Conservation (phyloP, 2,113 vertebrate species). For the Electrona antarctica region DNA sequence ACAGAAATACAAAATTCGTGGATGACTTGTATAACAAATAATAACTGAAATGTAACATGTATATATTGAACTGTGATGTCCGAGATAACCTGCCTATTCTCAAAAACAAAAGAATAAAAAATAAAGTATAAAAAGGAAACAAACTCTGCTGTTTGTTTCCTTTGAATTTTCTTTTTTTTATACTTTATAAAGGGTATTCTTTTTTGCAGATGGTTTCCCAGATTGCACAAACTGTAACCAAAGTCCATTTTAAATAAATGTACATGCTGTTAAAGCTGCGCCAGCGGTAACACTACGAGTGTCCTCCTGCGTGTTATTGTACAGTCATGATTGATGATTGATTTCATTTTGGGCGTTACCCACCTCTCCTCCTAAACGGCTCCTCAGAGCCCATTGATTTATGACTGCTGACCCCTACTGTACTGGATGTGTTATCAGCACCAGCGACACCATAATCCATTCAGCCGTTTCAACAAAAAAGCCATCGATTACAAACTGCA, state of each 20-base stretch:
- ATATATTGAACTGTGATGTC: too few relatives aligned
- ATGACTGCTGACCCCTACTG: constrained; percentile 26
- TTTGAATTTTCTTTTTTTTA: too few relatives aligned
- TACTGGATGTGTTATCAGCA: constrained; percentile 18
- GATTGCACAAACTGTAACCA: too few relatives aligned
- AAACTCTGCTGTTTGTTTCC: too few relatives aligned
- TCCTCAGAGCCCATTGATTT: constrained; percentile 40
- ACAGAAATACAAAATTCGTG: too few relatives aligned
- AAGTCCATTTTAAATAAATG: not conserved
- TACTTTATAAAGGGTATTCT: too few relatives aligned
- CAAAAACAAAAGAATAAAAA: too few relatives aligned
- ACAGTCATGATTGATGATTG: not conserved
- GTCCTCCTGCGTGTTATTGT: not conserved
- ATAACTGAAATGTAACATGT: too few relatives aligned
- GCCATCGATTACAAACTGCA: constrained; percentile 35
- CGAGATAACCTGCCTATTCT: too few relatives aligned
- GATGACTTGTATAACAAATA: too few relatives aligned
- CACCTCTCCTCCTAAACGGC: not conserved
- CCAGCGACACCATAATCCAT: constrained; percentile 41
- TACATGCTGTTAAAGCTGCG: not conserved
- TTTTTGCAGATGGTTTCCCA: too few relatives aligned
- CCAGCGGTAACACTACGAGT: not conserved
- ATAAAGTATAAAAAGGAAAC: too few relatives aligned
- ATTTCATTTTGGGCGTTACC: constrained; percentile 4
- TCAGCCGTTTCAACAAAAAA: constrained; percentile 30